Percentiles rank a stretch among this genome's conserved stretches.
Evolutionary conservation across 2,113 vertebrate genomes (phyloP).

Genomic region (Verasper variegatus): DNA sequence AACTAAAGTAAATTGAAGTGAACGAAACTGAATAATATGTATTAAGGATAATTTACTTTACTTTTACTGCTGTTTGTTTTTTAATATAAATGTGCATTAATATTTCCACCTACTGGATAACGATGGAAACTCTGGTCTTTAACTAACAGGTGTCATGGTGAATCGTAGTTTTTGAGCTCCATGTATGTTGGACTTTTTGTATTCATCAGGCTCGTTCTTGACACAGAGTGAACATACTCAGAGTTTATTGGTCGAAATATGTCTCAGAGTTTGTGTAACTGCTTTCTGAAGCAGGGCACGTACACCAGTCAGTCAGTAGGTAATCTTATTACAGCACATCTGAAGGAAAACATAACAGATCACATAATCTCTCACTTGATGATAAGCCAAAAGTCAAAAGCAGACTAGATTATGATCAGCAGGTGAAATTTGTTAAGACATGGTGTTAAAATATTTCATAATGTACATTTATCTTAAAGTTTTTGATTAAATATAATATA

Average conservation of each 20-base stretch:
- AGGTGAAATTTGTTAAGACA: not conserved
- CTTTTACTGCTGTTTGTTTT: too few relatives aligned
- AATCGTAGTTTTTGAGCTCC: not conserved
- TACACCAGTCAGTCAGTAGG: not conserved
- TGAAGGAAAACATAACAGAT: not conserved
- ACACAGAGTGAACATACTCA: too few relatives aligned
- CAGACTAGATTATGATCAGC: not conserved
- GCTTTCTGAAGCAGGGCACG: not conserved
- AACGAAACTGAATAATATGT: too few relatives aligned
- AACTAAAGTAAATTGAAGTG: too few relatives aligned
- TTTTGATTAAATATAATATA: not conserved
- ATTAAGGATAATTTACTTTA: too few relatives aligned
- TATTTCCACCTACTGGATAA: too few relatives aligned
- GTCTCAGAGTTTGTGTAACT: not conserved
- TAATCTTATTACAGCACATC: not conserved
- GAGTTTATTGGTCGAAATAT: too few relatives aligned
- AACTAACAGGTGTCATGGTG: not conserved
- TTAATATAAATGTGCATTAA: not conserved
- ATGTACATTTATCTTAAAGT: not conserved
- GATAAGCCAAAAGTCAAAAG: not conserved
- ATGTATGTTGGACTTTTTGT: not conserved
- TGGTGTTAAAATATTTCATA: not conserved
- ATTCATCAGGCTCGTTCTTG: not conserved
- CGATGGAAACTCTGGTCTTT: not conserved
- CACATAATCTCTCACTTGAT: not conserved